phyloP scores from a whole-genome alignment of 1,140 invertebrate species.

The Hirudo medicinalis region DNA sequence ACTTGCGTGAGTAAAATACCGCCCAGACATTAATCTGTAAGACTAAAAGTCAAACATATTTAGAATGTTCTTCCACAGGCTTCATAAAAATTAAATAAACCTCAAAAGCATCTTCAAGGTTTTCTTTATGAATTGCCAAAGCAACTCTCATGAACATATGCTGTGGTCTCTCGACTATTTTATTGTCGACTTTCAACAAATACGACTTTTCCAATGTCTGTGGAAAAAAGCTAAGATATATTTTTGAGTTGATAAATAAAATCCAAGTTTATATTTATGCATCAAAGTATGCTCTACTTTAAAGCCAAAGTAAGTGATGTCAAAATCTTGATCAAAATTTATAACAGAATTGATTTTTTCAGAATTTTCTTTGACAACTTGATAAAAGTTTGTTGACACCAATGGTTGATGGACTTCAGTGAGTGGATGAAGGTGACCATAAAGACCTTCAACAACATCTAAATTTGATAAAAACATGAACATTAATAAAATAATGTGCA shows the following conservation, averaged over 20 bases:
- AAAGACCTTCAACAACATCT: conserved; percentile 82
- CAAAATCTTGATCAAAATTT: conserved; percentile 91
- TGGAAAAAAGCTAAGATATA: no score
- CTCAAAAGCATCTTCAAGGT: conserved; percentile 82
- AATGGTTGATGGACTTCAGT: conserved; percentile 59
- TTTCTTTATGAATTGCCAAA: conserved; percentile 86
- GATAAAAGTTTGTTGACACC: conserved; percentile 68
- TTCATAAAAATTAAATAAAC: conserved; percentile 24
- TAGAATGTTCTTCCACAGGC: not conserved
- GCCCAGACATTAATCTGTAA: conserved; percentile 86
- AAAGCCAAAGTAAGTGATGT: conserved; percentile 97
- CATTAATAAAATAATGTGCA: not conserved
- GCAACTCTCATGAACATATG: conserved; percentile 97
- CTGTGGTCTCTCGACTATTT: conserved; percentile 60
- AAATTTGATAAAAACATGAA: conserved; percentile 21
- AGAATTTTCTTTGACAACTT: conserved; percentile 73
- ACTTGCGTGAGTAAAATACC: conserved; percentile 93
- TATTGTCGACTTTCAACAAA: conserved; percentile 78
- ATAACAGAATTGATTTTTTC: conserved; percentile 79
- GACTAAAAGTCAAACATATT: conserved; percentile 45
- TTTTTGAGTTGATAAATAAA: no score
- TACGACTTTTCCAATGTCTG: conserved; percentile 87
- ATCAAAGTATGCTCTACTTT: conserved; percentile 48
- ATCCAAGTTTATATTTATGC: no score
- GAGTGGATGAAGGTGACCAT: conserved; percentile 59